Evolutionary conservation across 2,888 invertebrate genomes (phyloP), one percentile per base, ranked within the genome.

Genomic region (Galeruca laticollis): DNA sequence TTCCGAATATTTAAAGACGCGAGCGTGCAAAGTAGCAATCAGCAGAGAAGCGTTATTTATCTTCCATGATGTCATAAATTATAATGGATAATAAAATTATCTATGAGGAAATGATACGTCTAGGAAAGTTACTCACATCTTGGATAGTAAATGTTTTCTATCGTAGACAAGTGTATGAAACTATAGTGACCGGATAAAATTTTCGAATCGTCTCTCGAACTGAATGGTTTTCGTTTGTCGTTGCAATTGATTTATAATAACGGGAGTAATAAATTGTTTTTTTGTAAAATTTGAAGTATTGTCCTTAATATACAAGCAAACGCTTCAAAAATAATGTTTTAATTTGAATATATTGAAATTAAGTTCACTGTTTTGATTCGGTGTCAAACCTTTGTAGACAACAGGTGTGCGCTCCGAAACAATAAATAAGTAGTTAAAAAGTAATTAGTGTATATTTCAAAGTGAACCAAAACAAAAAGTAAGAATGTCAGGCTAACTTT

Each of bases 1-100:
- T 62, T 52, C 18, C 51, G 51, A 21, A 51, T 33, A 35, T 60
- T 60, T 26, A 60, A 31, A 60, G 43, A 8, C 18, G 37, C 60
- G 33, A 57, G 31, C 56, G 35, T 57, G 56, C 35, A 57, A 57
- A 57, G 35, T 35, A 11, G 18, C 56, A 18, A 57, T 57, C 35
- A 35, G 35, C 10, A 18, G 18, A 18, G 33, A 35, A 57, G 11
- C 56, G 35, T 31, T 57, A 35, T 57, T 57, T 57, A 35, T 57
- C 35, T 47, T 47, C 47, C 15, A 47, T 18, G 15, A 47, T 47
- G 47, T 15, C 47, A 47, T 47, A 47, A 47, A 47, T 47, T 47
- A 47, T 47, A 47, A 47, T 18, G 47, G 15, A 47, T 47, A 47
- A 47, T 47, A 47, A 15, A 47, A 47, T 18, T 47, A 18, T 18